These are phyloP conservation scores for Arge pagana DNA, from an alignment of 2,888 invertebrate genomes.

Conservation along the genomic window DNA sequence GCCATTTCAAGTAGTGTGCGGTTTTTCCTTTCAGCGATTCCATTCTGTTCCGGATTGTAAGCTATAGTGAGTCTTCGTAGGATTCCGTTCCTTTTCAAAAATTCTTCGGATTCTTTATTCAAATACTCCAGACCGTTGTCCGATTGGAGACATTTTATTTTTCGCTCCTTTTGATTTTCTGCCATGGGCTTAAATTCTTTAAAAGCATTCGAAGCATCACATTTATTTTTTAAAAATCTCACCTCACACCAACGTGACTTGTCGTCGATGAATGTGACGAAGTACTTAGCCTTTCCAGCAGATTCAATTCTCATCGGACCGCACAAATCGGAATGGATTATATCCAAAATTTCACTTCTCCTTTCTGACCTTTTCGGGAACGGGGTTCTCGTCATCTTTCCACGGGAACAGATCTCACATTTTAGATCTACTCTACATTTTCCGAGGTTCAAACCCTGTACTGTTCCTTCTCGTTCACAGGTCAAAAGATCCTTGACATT, in stretches of 20 bases:
- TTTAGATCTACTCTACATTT: constrained; percentile 3
- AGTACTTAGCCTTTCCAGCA: constrained; percentile 22
- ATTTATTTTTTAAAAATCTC: constrained; percentile 23
- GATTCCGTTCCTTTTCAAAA: constrained; percentile 37
- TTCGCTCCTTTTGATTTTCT: constrained; percentile 24
- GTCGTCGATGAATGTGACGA: constrained; percentile 37
- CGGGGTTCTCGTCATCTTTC: constrained; percentile 20
- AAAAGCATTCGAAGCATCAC: constrained; percentile 19
- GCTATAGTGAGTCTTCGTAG: constrained; percentile 16
- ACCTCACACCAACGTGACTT: constrained; percentile 27
- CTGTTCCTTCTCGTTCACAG: constrained; percentile 16
- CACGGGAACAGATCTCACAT: constrained; percentile 23
- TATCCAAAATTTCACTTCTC: constrained; percentile 10
- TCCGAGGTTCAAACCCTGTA: constrained; percentile 20
- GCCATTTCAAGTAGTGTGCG: constrained; percentile 36
- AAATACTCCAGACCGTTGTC: constrained; percentile 37
- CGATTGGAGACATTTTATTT: constrained; percentile 29
- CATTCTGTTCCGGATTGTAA: constrained; percentile 32
- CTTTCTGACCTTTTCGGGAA: constrained; percentile 15
- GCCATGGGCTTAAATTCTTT: constrained; percentile 20
- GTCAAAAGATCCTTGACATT: constrained; percentile 26
- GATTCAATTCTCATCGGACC: constrained; percentile 25
- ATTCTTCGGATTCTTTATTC: constrained; percentile 32
- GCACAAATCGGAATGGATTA: constrained; percentile 30
- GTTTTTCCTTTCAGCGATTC: constrained; percentile 33